These are phyloP conservation scores for Fopius arisanus DNA, from an alignment of 1,140 invertebrate species.

Conservation along the genomic window DNA sequence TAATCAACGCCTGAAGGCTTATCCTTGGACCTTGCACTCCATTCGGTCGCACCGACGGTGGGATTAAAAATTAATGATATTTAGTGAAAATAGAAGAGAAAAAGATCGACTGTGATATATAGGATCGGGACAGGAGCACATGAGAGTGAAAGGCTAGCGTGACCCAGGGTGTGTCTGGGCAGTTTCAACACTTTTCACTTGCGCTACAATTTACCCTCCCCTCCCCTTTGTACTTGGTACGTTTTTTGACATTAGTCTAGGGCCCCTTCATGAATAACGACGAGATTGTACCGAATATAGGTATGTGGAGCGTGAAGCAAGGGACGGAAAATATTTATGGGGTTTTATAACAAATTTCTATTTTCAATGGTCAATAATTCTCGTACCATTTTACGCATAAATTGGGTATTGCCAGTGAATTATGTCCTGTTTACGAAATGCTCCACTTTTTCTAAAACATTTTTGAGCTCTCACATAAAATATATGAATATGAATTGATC, in stretches of 20 bases:
- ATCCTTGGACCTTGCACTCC: slow-evolving; percentile 27
- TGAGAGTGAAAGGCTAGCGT: slow-evolving; percentile 41
- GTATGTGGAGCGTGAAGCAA: not conserved
- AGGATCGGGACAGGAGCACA: not conserved
- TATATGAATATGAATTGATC: no score
- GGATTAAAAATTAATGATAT: not conserved
- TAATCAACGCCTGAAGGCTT: not conserved
- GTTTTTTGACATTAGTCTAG: not conserved
- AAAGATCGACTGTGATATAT: not conserved
- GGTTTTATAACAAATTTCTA: not conserved
- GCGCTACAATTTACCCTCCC: slow-evolving; percentile 14
- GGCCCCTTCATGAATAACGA: not conserved
- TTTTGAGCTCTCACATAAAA: not conserved
- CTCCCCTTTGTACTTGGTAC: not conserved
- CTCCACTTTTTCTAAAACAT: not conserved
- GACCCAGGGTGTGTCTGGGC: slow-evolving; percentile 33
- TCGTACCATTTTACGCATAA: not conserved
- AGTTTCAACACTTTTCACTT: slow-evolving; percentile 37
- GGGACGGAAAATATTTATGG: not conserved
- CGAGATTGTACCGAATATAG: not conserved
- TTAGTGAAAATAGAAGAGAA: not conserved
- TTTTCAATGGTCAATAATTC: not conserved
- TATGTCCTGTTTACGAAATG: not conserved
- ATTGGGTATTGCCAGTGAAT: not conserved
- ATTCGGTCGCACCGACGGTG: not conserved